Conservation (phyloP, 2,113 vertebrate genomes). For the Corydoras maculifer region DNA sequence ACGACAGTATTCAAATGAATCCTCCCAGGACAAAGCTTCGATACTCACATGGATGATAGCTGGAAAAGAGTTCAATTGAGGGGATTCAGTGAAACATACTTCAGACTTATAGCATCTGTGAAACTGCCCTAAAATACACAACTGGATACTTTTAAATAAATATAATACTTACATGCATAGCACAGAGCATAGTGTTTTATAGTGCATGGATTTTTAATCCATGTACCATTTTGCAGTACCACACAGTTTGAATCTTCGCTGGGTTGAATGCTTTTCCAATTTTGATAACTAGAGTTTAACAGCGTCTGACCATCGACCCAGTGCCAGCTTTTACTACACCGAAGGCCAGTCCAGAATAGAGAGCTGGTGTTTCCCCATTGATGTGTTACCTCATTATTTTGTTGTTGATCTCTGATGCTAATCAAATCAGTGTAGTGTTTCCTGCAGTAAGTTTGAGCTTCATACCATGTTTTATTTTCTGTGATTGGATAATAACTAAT, state of each 20-base stretch:
- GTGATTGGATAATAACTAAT: neutral
- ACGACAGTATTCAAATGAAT: constrained; percentile 44
- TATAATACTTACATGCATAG: too few relatives aligned
- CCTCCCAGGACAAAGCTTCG: constrained; percentile 10
- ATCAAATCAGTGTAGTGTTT: constrained; percentile 26
- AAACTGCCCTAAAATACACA: too few relatives aligned
- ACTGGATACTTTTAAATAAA: too few relatives aligned
- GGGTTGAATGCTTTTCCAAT: neutral
- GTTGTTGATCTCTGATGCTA: neutral
- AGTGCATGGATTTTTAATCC: neutral
- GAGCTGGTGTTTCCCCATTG: rapidly evolving
- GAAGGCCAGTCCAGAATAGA: constrained; percentile 50
- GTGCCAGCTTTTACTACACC: constrained; percentile 32
- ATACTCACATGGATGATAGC: constrained; percentile 23
- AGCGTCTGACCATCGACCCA: constrained; percentile 36
- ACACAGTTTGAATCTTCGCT: neutral
- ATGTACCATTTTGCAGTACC: neutral
- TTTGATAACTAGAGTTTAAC: constrained; percentile 39
- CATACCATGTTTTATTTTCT: constrained; percentile 34
- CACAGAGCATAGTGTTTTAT: neutral
- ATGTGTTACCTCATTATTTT: neutral
- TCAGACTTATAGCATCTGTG: too few relatives aligned
- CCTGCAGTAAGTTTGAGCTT: constrained; percentile 47
- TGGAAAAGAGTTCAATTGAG: neutral
- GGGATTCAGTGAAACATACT: neutral